Evolutionary conservation across 2,113 vertebrate species (phyloP).

Genomic region (Arenaria interpres): DNA sequence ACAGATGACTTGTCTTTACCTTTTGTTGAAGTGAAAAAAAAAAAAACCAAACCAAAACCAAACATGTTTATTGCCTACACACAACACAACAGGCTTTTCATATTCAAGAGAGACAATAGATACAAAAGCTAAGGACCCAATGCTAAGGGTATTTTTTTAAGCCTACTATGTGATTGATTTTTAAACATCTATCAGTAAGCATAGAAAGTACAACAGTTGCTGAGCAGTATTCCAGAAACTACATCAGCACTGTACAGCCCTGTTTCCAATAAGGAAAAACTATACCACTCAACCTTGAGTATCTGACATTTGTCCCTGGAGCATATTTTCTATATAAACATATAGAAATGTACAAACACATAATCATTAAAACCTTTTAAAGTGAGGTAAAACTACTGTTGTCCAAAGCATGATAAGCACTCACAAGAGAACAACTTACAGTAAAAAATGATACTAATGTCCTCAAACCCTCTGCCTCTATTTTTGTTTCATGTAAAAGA

Average conservation of each 20-base stretch:
- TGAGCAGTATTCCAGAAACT: background rate
- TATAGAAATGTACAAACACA: background rate
- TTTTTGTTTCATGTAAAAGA: background rate
- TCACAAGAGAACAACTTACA: background rate
- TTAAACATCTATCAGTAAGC: background rate
- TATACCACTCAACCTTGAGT: background rate
- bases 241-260: background rate
- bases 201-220: background rate
- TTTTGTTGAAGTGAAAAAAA: background rate
- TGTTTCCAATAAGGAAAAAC: background rate
- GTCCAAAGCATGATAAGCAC: background rate
- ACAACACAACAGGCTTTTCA: background rate
- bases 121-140: background rate
- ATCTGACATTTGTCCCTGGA: background rate
- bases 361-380: background rate
- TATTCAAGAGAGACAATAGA: background rate
- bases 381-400: background rate
- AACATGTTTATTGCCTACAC: background rate
- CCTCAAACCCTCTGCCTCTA: background rate
- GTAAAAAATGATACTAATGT: background rate
- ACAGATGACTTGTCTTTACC: background rate
- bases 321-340: background rate
- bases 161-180: background rate
- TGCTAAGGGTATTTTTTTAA: background rate
- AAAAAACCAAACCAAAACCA: background rate